These are phyloP conservation scores for Caenorhabditis macrosperma DNA, from an alignment of 2,888 invertebrate species.

Conservation along the genomic window DNA sequence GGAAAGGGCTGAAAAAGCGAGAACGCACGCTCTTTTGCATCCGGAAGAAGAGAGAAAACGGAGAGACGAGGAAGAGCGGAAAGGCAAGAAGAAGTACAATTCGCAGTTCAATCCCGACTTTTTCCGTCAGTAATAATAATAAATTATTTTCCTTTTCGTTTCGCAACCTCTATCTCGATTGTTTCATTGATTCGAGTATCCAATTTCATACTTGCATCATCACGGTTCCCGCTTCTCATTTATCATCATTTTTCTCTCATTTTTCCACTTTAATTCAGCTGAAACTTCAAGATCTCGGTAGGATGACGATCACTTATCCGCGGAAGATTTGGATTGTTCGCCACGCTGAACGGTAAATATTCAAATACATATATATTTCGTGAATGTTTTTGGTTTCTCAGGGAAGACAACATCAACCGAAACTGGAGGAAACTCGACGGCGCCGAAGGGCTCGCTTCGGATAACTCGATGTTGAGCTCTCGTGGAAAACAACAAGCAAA, in stretches of 20 bases:
- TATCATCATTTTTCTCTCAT: neutral
- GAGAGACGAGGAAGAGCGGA: constrained; percentile 67
- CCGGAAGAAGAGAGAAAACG: constrained; percentile 84
- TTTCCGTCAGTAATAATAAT: constrained; percentile 69
- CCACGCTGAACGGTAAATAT: constrained; percentile 74
- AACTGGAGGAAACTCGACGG: constrained; percentile 58
- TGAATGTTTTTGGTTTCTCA: constrained; percentile 12
- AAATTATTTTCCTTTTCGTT: constrained; percentile 6
- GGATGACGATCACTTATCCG: constrained; percentile 63
- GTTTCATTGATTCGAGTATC: constrained; percentile 35
- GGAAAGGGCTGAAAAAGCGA: constrained; percentile 86
- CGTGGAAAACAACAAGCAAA: constrained; percentile 74
- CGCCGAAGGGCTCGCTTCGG: constrained; percentile 63
- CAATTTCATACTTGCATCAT: constrained; percentile 27
- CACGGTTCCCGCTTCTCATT: neutral
- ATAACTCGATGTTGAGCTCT: constrained; percentile 75
- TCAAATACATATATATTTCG: neutral
- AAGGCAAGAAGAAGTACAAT: constrained; percentile 87
- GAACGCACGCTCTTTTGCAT: constrained; percentile 83
- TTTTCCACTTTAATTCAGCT: constrained; percentile 25
- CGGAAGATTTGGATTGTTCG: constrained; percentile 76
- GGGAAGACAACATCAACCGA: constrained; percentile 67
- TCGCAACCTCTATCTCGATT: neutral
- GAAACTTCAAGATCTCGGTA: constrained; percentile 23
- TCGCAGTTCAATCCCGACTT: constrained; percentile 93